These are phyloP conservation scores for Gryllus bimaculatus DNA, from an alignment of 1,140 invertebrate genomes.

Conservation along the genomic window DNA sequence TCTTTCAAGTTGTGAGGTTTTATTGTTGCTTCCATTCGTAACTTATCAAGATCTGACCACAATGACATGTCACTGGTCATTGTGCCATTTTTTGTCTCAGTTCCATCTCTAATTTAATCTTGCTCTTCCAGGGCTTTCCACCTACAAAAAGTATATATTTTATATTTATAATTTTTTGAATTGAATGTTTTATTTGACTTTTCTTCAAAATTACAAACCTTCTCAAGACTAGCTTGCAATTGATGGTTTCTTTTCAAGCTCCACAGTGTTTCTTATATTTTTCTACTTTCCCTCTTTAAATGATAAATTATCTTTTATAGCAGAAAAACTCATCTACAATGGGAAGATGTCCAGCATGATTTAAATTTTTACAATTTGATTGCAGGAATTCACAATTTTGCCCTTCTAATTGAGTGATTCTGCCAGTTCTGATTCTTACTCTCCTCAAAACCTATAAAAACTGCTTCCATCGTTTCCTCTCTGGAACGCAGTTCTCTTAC, in stretches of 20 bases:
- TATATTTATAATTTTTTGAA: no score
- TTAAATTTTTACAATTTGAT: slow-evolving; percentile 43
- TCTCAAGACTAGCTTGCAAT: slow-evolving; percentile 33
- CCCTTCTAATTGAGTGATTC: slow-evolving; percentile 42
- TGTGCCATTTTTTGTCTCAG: slow-evolving; percentile 23
- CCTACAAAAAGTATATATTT: no score
- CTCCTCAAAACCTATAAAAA: slow-evolving; percentile 64
- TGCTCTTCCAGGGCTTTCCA: slow-evolving; percentile 17
- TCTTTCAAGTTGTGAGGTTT: slow-evolving; percentile 26
- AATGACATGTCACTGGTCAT: slow-evolving; percentile 39
- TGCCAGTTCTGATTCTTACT: slow-evolving; percentile 53
- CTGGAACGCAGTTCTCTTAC: slow-evolving; percentile 68
- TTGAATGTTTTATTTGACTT: not conserved
- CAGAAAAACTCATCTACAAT: slow-evolving; percentile 33
- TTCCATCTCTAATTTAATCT: slow-evolving; percentile 25
- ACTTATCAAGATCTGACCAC: slow-evolving; percentile 35
- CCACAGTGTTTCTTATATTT: slow-evolving; percentile 42
- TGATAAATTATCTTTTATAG: slow-evolving; percentile 43
- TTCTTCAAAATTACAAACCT: slow-evolving; percentile 26
- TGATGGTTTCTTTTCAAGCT: slow-evolving; percentile 44
- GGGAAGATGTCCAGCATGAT: slow-evolving; percentile 38
- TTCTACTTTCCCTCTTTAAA: slow-evolving; percentile 48
- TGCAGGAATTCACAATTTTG: slow-evolving; percentile 43
- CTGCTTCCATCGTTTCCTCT: slow-evolving; percentile 71
- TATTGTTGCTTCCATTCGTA: slow-evolving; percentile 35